Evolutionary conservation across 2,113 vertebrate genomes (phyloP).

Genomic region (Nothobranchius furzeri): DNA sequence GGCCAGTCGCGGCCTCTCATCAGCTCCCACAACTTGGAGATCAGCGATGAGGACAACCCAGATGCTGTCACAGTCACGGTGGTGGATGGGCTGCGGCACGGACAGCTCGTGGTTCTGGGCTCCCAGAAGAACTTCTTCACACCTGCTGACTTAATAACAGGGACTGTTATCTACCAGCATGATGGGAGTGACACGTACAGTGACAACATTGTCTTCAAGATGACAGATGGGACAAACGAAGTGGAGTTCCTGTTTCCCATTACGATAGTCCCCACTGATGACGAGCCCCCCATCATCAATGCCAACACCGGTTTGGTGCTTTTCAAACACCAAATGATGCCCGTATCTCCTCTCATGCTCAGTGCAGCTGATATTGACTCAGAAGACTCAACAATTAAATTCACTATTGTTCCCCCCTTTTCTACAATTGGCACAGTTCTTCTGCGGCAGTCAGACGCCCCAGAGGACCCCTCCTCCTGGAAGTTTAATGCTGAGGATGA

Average conservation of each 20-base stretch:
- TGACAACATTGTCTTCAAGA: slow-evolving; percentile 92
- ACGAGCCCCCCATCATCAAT: slow-evolving; percentile 90
- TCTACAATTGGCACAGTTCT: slow-evolving; percentile 81
- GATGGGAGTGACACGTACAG: slow-evolving; percentile 90
- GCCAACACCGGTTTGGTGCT: slow-evolving; percentile 89
- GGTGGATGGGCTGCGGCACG: slow-evolving; percentile 88
- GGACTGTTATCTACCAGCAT: slow-evolving; percentile 89
- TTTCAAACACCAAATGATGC: slow-evolving; percentile 87
- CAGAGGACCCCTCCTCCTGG: slow-evolving; percentile 85
- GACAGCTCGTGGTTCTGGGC: slow-evolving; percentile 84
- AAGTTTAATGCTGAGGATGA: slow-evolving; percentile 79
- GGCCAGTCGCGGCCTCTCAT: slow-evolving; percentile 91
- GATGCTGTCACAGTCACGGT: slow-evolving; percentile 84
- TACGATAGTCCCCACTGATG: slow-evolving; percentile 91
- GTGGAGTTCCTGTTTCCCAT: slow-evolving; percentile 96
- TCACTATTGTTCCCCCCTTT: slow-evolving; percentile 82
- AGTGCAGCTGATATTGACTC: slow-evolving; percentile 95
- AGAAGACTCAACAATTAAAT: slow-evolving; percentile 87
- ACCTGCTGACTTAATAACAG: slow-evolving; percentile 81
- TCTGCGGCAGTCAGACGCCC: slow-evolving; percentile 86
- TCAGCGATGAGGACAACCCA: slow-evolving; percentile 91
- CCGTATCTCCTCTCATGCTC: slow-evolving; percentile 82
- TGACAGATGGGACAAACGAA: slow-evolving; percentile 88
- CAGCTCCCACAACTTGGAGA: slow-evolving; percentile 82
- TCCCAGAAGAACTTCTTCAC: slow-evolving; percentile 83